Base-by-base conservation (phyloP, 2,113 vertebrate genomes). In the Erpornis zantholeuca region DNA sequence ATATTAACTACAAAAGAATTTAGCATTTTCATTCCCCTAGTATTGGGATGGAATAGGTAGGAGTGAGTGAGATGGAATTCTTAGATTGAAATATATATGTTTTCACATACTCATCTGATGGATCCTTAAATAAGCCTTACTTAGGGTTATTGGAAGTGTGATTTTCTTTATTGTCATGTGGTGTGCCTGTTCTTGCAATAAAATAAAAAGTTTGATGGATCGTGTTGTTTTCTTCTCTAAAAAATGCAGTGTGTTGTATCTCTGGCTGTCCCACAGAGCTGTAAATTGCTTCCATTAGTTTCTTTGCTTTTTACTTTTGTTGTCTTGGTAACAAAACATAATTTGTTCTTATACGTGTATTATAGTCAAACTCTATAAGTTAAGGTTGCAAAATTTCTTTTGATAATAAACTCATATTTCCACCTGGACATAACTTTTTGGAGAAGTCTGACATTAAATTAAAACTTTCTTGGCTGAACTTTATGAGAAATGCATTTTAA, bases 221-320 rank as follows among this genome's bases (percentile, higher is more conserved):
- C 6, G 16, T 86, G 79, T 81, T 97, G 60, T 95, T 97, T 96
- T 95, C 65, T 91, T 91, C 72, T 87, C 44, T 93, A 95, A 96
- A 96, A 96, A 97, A 95, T 73, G 29, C 57, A 73, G 31, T 95
- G 76, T 40, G 53, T 95, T 96, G 45, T 95, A 78, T 95, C 75
- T 91, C 64, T 93, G 69, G 19, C 70, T 97, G 75, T 87, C 92
- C 94, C 70, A 96, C 86, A 95, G 94, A 94, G 92, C 66, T 95
- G 70, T 92, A 97, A 97, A 97, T 97, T 96, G 89, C 95, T 97
- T 91, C 83, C 56, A 92, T 97, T 97, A 95, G 56, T 97, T 98
- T 97, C 45, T 42, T 53, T 96, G 93, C 52, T 96, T 93, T 90
- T 98, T 95, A 86, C 79, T 97, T 97, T 91, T 96, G 96, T 97